Evolutionary conservation across 2,113 vertebrate species (phyloP).

Genomic region (Probosciger aterrimus): DNA sequence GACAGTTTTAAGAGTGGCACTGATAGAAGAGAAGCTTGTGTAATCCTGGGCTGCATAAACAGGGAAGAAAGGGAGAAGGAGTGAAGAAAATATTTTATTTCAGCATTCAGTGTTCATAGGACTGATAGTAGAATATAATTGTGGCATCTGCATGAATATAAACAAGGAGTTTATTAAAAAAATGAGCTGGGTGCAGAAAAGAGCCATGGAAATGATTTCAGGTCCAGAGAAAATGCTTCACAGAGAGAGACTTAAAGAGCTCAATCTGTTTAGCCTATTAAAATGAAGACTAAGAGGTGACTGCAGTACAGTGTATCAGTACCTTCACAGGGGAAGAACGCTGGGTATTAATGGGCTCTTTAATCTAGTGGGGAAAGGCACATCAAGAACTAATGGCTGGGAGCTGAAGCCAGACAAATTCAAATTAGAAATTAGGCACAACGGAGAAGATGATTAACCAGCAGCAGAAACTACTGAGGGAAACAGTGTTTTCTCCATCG

Average conservation of each 20-base stretch:
- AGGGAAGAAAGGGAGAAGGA: neutral
- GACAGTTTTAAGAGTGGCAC: neutral
- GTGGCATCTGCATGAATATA: slow-evolving; percentile 34
- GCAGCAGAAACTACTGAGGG: neutral
- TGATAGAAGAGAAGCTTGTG: neutral
- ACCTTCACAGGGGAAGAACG: slow-evolving; percentile 20
- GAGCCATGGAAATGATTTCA: slow-evolving; percentile 32
- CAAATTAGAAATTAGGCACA: slow-evolving; percentile 60
- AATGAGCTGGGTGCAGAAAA: slow-evolving; percentile 31
- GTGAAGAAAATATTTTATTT: slow-evolving; percentile 1
- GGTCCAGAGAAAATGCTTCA: slow-evolving; percentile 41
- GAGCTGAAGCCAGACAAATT: slow-evolving; percentile 64
- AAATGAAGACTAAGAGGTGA: slow-evolving; percentile 60
- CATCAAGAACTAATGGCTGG: slow-evolving; percentile 56
- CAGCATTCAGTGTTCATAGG: neutral
- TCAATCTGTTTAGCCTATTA: slow-evolving; percentile 64
- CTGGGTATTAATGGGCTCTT: slow-evolving; percentile 55
- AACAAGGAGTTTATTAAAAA: slow-evolving; percentile 50
- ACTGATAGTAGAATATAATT: slow-evolving; percentile 1
- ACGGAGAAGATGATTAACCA: slow-evolving; percentile 17
- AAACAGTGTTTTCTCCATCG: neutral
- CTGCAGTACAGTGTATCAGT: slow-evolving; percentile 30
- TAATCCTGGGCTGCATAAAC: neutral
- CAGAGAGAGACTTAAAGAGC: slow-evolving; percentile 51
- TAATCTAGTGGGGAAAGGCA: slow-evolving; percentile 58